Percentiles rank a stretch among this genome's conserved stretches.
phyloP scores from a whole-genome alignment of 2,888 invertebrate genomes.

The Nomada hirtipes region DNA sequence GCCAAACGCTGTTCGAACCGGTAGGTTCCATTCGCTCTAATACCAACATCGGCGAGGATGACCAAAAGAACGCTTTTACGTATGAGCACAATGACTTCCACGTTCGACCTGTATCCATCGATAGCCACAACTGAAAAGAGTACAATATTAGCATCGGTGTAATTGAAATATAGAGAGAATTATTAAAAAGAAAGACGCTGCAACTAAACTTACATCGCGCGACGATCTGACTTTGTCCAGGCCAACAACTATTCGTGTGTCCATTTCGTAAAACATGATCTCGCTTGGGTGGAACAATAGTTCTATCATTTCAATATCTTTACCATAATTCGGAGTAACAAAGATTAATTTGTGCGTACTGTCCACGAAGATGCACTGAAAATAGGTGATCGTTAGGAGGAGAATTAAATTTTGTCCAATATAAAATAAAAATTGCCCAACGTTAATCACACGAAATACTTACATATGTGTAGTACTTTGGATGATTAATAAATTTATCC shows the following conservation, averaged over 20 bases:
- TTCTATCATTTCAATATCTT: conserved; percentile 87
- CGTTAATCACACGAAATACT: conserved; percentile 83
- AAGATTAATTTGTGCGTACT: conserved; percentile 90
- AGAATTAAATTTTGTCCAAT: background rate
- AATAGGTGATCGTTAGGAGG: conserved; percentile 64
- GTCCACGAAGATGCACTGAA: conserved; percentile 95
- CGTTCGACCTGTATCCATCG: conserved; percentile 90
- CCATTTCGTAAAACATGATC: conserved; percentile 90
- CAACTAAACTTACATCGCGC: conserved; percentile 85
- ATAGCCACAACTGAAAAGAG: conserved; percentile 89
- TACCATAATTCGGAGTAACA: conserved; percentile 91
- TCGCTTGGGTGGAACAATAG: conserved; percentile 92
- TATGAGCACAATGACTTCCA: conserved; percentile 89
- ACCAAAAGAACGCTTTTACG: conserved; percentile 93
- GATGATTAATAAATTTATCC: conserved; percentile 94
- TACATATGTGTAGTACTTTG: conserved; percentile 91
- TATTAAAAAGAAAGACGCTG: conserved; percentile 2
- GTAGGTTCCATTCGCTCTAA: conserved; percentile 89
- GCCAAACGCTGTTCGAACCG: conserved; percentile 86
- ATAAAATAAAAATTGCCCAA: background rate
- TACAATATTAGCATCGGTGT: background rate
- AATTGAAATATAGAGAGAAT: background rate
- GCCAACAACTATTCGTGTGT: conserved; percentile 89
- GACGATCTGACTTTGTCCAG: conserved; percentile 90
- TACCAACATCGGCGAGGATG: conserved; percentile 86